phyloP scores from a whole-genome alignment of 2,113 vertebrate genomes.

The Puma concolor region DNA sequence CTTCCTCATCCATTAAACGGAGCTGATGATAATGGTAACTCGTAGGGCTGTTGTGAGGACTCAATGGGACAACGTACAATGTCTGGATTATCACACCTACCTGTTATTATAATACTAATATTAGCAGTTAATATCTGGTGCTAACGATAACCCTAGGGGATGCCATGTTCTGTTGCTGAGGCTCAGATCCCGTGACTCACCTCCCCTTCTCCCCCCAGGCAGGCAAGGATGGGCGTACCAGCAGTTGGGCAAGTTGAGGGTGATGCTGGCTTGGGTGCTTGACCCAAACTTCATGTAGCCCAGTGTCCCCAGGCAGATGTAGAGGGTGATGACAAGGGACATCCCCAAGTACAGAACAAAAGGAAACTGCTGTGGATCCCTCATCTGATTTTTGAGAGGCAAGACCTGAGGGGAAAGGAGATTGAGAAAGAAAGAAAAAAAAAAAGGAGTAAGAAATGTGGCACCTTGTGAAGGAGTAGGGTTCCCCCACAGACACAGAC shows the following conservation, averaged over 20 bases:
- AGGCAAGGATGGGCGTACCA: slow-evolving; percentile 87
- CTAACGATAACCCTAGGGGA: neutral
- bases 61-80: neutral
- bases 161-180: neutral
- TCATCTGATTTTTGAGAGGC: slow-evolving; percentile 97
- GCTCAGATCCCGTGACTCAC: neutral
- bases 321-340: slow-evolving; percentile 91
- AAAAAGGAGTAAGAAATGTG: neutral
- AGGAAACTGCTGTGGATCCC: slow-evolving; percentile 90
- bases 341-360: slow-evolving; percentile 94
- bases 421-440: neutral
- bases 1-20: neutral
- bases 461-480: neutral
- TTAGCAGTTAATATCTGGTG: neutral
- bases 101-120: neutral
- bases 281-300: slow-evolving; percentile 94
- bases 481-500: neutral
- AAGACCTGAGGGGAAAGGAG: slow-evolving; percentile 87
- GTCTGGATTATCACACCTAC: neutral
- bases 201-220: fast-evolving
- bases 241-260: slow-evolving; percentile 95
- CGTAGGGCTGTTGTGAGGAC: neutral
- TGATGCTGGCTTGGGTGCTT: slow-evolving; percentile 92
- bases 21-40: neutral
- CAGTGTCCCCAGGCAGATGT: slow-evolving; percentile 92